These are phyloP conservation scores for Azemiops feae DNA, from an alignment of 2,113 vertebrate genomes.

Conservation along the genomic window DNA sequence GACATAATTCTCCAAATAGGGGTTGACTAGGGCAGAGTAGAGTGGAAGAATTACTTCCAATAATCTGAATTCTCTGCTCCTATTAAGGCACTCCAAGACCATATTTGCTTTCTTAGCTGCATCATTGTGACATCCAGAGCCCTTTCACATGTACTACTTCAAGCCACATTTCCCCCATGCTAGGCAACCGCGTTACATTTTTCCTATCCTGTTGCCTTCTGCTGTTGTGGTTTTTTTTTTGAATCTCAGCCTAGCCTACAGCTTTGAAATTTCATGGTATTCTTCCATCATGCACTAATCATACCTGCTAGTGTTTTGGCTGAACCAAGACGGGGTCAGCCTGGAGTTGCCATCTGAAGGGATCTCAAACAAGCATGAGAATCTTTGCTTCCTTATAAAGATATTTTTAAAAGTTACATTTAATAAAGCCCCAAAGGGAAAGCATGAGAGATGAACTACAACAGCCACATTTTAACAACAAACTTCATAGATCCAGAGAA, in stretches of 20 bases:
- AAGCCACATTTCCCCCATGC: not conserved
- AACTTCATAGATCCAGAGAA: not conserved
- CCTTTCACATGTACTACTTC: not conserved
- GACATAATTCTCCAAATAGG: not conserved
- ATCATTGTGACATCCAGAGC: not conserved
- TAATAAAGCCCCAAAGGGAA: not conserved
- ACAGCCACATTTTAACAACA: not conserved
- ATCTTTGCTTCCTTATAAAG: not conserved
- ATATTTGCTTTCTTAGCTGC: not conserved
- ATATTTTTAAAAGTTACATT: not conserved
- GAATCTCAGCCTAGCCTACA: not conserved
- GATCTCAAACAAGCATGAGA: not conserved
- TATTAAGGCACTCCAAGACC: not conserved
- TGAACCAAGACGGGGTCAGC: not conserved
- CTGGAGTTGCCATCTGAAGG: not conserved
- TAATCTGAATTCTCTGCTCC: not conserved
- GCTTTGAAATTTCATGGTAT: not conserved
- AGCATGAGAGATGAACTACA: not conserved
- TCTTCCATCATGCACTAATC: not conserved
- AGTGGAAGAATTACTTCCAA: not conserved
- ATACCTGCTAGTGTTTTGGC: not conserved
- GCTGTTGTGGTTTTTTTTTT: not conserved
- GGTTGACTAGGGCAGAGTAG: not conserved
- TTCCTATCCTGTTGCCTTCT: not conserved
- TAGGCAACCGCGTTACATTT: not conserved